phyloP scores from a whole-genome alignment of 2,113 vertebrate species.

The Bubo bubo region DNA sequence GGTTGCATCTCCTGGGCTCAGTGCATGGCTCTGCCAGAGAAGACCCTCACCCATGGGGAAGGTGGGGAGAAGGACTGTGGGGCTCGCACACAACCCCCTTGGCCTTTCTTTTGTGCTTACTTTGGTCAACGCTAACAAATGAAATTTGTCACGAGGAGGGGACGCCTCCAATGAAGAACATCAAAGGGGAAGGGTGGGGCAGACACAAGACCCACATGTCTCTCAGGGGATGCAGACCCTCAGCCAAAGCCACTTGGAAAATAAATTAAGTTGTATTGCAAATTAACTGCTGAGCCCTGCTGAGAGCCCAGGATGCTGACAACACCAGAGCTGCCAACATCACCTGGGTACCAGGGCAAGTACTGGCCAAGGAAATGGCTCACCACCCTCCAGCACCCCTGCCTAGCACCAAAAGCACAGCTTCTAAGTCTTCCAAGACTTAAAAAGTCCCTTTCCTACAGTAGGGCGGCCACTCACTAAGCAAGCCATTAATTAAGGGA shows the following conservation, averaged over 20 bases:
- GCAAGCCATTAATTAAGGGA: background rate
- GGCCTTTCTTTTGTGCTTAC: background rate
- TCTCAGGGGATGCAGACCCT: background rate
- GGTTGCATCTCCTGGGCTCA: background rate
- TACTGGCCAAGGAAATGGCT: background rate
- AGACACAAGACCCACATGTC: background rate
- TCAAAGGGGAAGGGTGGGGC: background rate
- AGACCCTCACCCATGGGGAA: fast-evolving
- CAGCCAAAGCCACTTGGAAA: background rate
- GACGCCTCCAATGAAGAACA: background rate
- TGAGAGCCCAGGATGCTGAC: background rate
- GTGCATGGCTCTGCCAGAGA: background rate
- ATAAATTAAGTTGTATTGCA: background rate
- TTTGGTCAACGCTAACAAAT: background rate
- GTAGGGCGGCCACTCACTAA: background rate
- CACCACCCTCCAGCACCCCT: background rate
- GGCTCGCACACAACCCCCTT: background rate
- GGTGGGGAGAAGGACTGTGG: background rate
- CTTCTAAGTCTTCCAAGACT: background rate
- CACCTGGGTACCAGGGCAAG: background rate
- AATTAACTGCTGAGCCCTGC: background rate
- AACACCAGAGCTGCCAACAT: background rate
- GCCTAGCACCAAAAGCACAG: background rate
- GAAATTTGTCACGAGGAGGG: background rate
- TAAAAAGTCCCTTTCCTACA: background rate